These are phyloP conservation scores for Hemiscyllium ocellatum DNA, from an alignment of 2,113 vertebrate species.

Conservation along the genomic window DNA sequence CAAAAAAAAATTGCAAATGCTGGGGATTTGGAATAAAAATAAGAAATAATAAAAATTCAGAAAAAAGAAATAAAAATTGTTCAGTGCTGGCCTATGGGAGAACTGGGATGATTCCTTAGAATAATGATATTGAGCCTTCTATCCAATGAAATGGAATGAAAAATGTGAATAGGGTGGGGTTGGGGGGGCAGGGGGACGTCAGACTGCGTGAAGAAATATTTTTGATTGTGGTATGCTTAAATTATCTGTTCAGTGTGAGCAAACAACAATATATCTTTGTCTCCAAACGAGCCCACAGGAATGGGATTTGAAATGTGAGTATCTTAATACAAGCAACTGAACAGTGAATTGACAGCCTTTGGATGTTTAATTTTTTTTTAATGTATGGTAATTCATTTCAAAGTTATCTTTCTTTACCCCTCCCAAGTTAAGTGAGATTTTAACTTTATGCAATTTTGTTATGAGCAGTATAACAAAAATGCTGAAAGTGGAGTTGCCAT, in stretches of 20 bases:
- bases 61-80: not conserved
- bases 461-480: not conserved
- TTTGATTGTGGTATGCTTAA: not conserved
- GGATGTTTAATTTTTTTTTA: not conserved
- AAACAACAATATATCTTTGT: not conserved
- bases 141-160: not conserved
- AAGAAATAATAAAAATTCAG: not conserved
- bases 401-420: not conserved
- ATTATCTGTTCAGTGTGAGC: not conserved
- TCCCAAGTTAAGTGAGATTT: not conserved
- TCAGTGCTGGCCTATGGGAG: not conserved
- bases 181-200: no score
- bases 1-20: not conserved
- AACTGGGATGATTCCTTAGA: not conserved
- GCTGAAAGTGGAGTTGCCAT: not conserved
- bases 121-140: not conserved
- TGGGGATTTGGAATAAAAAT: not conserved
- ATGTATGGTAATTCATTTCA: not conserved
- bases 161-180: not conserved
- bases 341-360: not conserved
- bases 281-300: not conserved
- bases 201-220: not conserved
- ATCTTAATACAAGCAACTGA: not conserved
- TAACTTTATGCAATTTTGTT: not conserved
- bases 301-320: not conserved